A percentile compares a stretch with the other conserved stretches of the same genome.
Evolutionary conservation across 2,888 invertebrate species (phyloP).

Genomic region (Catocala nupta): DNA sequence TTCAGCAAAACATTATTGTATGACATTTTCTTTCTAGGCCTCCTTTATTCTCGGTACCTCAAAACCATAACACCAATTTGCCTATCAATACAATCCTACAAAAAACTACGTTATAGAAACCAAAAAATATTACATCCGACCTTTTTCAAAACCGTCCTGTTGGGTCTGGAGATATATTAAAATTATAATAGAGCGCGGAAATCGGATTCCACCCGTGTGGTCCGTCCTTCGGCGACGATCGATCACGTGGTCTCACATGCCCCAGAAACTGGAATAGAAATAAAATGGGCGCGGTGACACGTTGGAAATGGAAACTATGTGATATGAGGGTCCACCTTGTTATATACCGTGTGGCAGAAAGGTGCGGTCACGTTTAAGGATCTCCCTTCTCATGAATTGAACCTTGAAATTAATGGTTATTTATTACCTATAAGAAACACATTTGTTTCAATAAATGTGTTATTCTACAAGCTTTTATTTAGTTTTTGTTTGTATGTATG

Average conservation of each 20-base stretch:
- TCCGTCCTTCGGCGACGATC: conserved; percentile 37
- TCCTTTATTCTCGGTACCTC: too few relatives aligned
- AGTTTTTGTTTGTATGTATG: too few relatives aligned
- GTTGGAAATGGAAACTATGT: conserved; percentile 22
- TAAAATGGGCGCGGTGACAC: conserved; percentile 48
- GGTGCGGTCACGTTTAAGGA: too few relatives aligned
- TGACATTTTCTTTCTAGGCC: too few relatives aligned
- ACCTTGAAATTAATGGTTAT: too few relatives aligned
- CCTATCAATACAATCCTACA: conserved; percentile 1
- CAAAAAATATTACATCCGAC: conserved; percentile 48
- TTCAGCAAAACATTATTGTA: too few relatives aligned
- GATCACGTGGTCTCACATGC: conserved; percentile 50
- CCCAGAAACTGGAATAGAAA: conserved; percentile 51
- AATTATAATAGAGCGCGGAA: conserved; percentile 50
- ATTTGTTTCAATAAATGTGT: too few relatives aligned
- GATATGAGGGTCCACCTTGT: conserved; percentile 10
- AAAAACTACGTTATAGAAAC: conserved; percentile 21
- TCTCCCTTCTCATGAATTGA: too few relatives aligned
- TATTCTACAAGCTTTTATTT: too few relatives aligned
- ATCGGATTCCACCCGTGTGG: conserved; percentile 49
- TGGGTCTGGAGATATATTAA: conserved; percentile 46
- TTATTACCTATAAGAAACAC: too few relatives aligned
- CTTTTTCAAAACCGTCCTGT: conserved; percentile 40
- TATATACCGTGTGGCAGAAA: too few relatives aligned
- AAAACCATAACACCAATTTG: conserved; percentile 4